Evolutionary conservation across 1,140 invertebrate species (phyloP).

Genomic region (Aphidius gifuensis): DNA sequence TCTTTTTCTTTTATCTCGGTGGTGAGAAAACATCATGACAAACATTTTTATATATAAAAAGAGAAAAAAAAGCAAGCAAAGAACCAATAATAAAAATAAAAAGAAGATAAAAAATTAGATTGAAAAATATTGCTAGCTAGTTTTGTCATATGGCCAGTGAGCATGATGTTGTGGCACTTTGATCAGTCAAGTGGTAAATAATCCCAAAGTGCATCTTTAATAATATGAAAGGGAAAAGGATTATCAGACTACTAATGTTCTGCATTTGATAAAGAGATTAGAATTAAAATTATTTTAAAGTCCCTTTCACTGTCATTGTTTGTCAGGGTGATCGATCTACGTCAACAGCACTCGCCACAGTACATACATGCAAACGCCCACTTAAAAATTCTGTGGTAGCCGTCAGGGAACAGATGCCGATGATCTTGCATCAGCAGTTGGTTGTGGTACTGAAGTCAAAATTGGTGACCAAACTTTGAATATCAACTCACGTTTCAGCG

Average conservation of each 20-base stretch:
- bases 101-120: too few species aligned
- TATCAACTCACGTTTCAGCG: constrained; percentile 14
- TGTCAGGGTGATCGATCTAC: constrained; percentile 14
- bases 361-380: too few species aligned
- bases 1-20: background rate
- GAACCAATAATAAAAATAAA: too few species aligned
- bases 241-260: constrained; percentile 14
- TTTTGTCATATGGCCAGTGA: background rate
- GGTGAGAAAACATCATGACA: background rate
- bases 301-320: constrained; percentile 6
- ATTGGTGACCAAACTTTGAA: background rate
- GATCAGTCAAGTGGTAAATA: constrained; percentile 10
- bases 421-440: constrained; percentile 20
- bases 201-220: background rate
- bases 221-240: background rate
- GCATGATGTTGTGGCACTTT: background rate
- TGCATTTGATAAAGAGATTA: constrained; percentile 4
- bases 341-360: constrained; percentile 29
- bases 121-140: background rate
- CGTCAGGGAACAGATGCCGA: constrained; percentile 32
- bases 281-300: constrained; percentile 21
- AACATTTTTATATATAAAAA: too few species aligned
- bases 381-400: constrained; percentile 28
- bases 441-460: constrained; percentile 1
- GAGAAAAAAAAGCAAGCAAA: too few species aligned